Base-by-base conservation (phyloP, 2,797 vertebrate species). In the Channa striata region DNA sequence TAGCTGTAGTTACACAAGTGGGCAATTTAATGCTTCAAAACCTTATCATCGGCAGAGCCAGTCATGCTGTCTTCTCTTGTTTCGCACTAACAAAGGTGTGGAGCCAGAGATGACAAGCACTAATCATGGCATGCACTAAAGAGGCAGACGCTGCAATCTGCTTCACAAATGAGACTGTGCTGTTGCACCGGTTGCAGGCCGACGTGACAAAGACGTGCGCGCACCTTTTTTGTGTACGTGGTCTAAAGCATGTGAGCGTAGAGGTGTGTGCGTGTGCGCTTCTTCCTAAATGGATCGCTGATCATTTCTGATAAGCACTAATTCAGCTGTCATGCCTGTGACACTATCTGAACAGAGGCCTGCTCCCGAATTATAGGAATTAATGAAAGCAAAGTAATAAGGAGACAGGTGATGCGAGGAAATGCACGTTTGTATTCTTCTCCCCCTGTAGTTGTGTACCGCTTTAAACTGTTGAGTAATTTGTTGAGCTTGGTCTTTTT, bases 251-350 rank as follows among this genome's bases (percentile, higher is more conserved):
- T 34, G 48, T 23, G 44, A 20, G 50, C 4, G 25, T 2, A 30
- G 25, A 11, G 10, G 53, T 68, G 56, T 47, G 47, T 48, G 69
- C 53, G 58, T 34, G 50, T 43, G n/a, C n/a, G n/a, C n/a, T 47
- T 72, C 67, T 53, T 13, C 58, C 67, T 64, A 60, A 78, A 60
- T 30, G 39, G 68, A 72, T 86, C 52, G 59, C 68, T 80, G 91
- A 91, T 87, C 66, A 42, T 79, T 89, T 77, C 84, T 80, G 91
- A 92, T 92, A 90, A 91, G 83, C 78, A 4, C 82, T 90, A 88
- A 91, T 92, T 84, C 91, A 74, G 81, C 76, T 84, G 85, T 88
- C 84, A 87, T 59, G 78, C 68, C 84, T 60, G 69, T 85, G 88
- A 91, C 87, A 81, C 82, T 78, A 87, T 90, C 88, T 84, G 78